Percentiles rank a stretch among this genome's conserved stretches.
phyloP scores from a whole-genome alignment of 1,140 invertebrate species.

The Bicyclus anynana region DNA sequence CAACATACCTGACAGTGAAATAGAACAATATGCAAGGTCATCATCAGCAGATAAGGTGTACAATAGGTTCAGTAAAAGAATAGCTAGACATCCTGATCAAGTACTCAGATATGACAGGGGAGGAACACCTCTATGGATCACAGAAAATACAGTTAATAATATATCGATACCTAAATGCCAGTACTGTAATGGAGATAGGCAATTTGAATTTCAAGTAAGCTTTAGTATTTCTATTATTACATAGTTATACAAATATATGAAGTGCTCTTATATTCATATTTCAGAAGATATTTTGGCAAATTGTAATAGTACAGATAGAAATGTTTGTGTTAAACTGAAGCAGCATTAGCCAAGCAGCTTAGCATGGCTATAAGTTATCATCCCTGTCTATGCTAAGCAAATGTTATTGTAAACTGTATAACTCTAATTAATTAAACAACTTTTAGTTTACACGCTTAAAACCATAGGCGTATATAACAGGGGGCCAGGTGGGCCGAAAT shows the following conservation, averaged over 20 bases:
- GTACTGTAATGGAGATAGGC: constrained; percentile 84
- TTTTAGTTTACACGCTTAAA: no score
- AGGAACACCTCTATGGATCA: constrained; percentile 89
- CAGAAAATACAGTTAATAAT: constrained; percentile 67
- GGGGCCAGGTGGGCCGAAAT: no score
- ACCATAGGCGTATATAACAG: no score
- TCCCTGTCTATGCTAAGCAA: no score
- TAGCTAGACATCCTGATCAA: constrained; percentile 83
- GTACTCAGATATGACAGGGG: constrained; percentile 89
- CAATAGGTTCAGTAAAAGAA: constrained; percentile 81
- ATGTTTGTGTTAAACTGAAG: no score
- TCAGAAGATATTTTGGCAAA: no score
- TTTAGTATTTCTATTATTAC: background rate
- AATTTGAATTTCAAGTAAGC: constrained; percentile 94
- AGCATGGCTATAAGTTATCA: no score
- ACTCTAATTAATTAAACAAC: no score
- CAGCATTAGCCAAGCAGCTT: no score
- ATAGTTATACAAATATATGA: background rate
- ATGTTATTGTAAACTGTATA: no score
- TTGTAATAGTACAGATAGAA: no score
- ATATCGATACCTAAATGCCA: constrained; percentile 83
- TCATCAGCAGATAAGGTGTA: constrained; percentile 85
- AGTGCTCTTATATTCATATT: no score
- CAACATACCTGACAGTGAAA: constrained; percentile 80
- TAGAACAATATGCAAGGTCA: constrained; percentile 78